These are phyloP conservation scores for Trichoplusia ni DNA, from an alignment of 1,140 invertebrate genomes.

Conservation along the genomic window DNA sequence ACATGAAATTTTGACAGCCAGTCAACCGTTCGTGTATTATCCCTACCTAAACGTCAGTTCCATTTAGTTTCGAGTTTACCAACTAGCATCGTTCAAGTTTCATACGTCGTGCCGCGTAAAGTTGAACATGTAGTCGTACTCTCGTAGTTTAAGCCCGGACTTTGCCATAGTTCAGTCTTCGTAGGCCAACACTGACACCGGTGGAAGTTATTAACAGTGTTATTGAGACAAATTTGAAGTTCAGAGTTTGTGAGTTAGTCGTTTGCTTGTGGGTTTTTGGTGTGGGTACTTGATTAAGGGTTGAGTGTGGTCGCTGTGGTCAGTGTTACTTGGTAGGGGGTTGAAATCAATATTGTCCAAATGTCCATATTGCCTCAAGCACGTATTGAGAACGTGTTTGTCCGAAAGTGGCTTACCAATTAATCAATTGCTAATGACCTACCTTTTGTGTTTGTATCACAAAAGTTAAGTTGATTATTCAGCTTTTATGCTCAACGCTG, in stretches of 20 bases:
- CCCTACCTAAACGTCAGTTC: constrained; percentile 43
- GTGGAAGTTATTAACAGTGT: constrained; percentile 39
- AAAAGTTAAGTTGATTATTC: too few species aligned
- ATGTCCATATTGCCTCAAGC: too few species aligned
- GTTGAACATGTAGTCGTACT: constrained; percentile 35
- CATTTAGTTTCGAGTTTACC: constrained; percentile 44
- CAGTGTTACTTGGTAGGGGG: not conserved
- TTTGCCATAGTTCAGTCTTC: not conserved
- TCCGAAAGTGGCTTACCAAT: too few species aligned
- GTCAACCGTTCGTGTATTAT: constrained; percentile 24
- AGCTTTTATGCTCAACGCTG: too few species aligned
- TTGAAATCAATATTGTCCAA: not conserved
- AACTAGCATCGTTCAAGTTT: constrained; percentile 43
- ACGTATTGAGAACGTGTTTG: too few species aligned
- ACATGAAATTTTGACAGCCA: not conserved
- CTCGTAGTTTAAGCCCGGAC: constrained; percentile 34
- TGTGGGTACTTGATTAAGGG: not conserved
- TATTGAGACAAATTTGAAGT: constrained; percentile 45
- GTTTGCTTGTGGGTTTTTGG: constrained; percentile 7
- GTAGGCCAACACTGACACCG: constrained; percentile 35
- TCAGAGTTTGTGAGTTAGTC: constrained; percentile 14
- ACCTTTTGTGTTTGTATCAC: too few species aligned
- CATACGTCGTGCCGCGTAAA: constrained; percentile 39
- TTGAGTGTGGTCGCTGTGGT: not conserved
- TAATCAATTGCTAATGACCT: too few species aligned